A percentile compares a stretch with the other conserved stretches of the same genome.
These are phyloP conservation scores for Acanthopagrus latus DNA, from an alignment of 2,797 vertebrate species.

Conservation along the genomic window DNA sequence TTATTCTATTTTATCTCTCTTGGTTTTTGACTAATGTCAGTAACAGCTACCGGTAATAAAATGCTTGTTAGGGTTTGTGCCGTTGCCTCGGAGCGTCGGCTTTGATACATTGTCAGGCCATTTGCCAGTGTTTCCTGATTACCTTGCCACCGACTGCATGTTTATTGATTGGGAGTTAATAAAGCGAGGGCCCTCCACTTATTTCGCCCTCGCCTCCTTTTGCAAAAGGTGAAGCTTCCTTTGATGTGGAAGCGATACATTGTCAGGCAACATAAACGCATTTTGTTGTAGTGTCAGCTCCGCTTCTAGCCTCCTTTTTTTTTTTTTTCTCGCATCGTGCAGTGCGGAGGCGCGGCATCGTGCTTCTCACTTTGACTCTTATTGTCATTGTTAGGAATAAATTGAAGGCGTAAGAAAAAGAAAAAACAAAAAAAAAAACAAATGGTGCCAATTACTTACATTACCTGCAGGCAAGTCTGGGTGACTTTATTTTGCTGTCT, in stretches of 20 bases:
- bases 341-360: background rate
- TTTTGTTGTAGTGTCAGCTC: constrained; percentile 71
- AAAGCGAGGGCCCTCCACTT: constrained; percentile 89
- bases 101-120: constrained; percentile 99
- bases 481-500: constrained; percentile 61
- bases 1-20: constrained; percentile 99
- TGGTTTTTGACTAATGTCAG: constrained; percentile 99
- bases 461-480: constrained; percentile 61
- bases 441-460: constrained; percentile 68
- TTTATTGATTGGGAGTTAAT: constrained; percentile 99
- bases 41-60: constrained; percentile 99
- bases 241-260: constrained; percentile 93
- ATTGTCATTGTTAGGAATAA: constrained; percentile 63
- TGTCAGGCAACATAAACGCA: constrained; percentile 73
- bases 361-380: constrained; percentile 40
- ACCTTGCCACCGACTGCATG: constrained; percentile 94
- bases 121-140: constrained; percentile 98
- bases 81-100: constrained; percentile 94
- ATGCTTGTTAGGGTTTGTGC: constrained; percentile 97
- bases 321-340: constrained; percentile 10
- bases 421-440: constrained; percentile 71
- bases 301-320: constrained; percentile 49
- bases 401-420: constrained; percentile 46
- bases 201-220: constrained; percentile 84
- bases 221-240: constrained; percentile 88